A percentile compares a stretch with the other conserved stretches of the same genome.
phyloP scores from a whole-genome alignment of 2,888 invertebrate genomes.

The Acanthococcus lagerstroemiae region DNA sequence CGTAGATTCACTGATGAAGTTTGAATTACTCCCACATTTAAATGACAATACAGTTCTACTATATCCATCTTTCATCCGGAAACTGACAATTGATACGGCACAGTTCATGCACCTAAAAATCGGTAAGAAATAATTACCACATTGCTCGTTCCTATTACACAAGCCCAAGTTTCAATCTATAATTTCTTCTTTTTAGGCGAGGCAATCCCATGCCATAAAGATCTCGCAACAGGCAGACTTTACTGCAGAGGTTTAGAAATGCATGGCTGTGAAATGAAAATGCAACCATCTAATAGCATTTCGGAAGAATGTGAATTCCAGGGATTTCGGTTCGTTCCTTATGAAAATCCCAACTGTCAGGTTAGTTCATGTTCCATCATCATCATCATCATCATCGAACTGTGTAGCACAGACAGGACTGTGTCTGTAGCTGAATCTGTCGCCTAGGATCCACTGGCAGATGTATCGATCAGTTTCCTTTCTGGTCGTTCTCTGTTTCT shows the following conservation, averaged over 20 bases:
- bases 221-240: neutral
- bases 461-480: too few relatives aligned
- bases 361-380: neutral
- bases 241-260: neutral
- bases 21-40: constrained; percentile 11
- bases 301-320: neutral
- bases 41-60: neutral
- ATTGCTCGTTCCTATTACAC: neutral
- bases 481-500: too few relatives aligned
- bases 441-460: too few relatives aligned
- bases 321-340: constrained; percentile 6
- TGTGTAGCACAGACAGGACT: too few relatives aligned
- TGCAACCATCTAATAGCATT: neutral
- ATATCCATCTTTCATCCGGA: neutral
- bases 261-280: neutral
- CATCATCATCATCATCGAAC: neutral
- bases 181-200: neutral
- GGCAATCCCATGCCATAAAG: neutral
- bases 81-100: neutral
- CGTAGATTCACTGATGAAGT: constrained; percentile 62
- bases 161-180: neutral
- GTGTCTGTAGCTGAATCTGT: too few relatives aligned
- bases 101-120: neutral
- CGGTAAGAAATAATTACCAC: neutral
- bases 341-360: constrained; percentile 12